A percentile compares a stretch with the other conserved stretches of the same genome.
Conservation (phyloP, 2,113 vertebrate species). For the Tachysurus vachellii region DNA sequence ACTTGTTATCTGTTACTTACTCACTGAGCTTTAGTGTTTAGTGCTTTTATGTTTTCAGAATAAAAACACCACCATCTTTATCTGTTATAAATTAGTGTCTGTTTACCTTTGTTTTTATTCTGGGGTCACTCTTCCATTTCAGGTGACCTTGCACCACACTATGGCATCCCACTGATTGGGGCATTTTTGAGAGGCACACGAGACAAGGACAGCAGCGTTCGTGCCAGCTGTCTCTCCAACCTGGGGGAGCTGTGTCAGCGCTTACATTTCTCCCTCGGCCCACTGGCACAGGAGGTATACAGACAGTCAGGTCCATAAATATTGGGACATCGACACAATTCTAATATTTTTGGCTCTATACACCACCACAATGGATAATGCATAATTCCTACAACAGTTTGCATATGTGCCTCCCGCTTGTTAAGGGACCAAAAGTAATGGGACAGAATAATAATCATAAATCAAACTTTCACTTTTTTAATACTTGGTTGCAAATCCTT, state of each 20-base stretch:
- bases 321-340: no score
- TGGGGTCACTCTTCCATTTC: not conserved
- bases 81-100: not conserved
- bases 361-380: no score
- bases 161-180: slow-evolving; percentile 78
- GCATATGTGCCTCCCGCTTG: no score
- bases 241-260: slow-evolving; percentile 89
- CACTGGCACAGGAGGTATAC: slow-evolving; percentile 86
- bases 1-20: not conserved
- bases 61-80: not conserved
- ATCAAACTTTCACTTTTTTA: no score
- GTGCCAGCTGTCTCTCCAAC: slow-evolving; percentile 93
- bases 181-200: slow-evolving; percentile 81
- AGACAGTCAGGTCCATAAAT: no score
- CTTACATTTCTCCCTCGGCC: slow-evolving; percentile 83
- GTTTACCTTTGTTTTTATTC: not conserved
- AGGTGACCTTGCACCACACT: slow-evolving; percentile 87
- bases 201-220: slow-evolving; percentile 74
- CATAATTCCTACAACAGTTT: no score
- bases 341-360: no score
- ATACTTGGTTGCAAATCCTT: no score
- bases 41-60: no score
- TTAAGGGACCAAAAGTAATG: no score
- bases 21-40: not conserved
- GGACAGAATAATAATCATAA: no score